phyloP scores from a whole-genome alignment of 2,113 vertebrate species.

The zebrafish (Danio rerio) region DNA sequence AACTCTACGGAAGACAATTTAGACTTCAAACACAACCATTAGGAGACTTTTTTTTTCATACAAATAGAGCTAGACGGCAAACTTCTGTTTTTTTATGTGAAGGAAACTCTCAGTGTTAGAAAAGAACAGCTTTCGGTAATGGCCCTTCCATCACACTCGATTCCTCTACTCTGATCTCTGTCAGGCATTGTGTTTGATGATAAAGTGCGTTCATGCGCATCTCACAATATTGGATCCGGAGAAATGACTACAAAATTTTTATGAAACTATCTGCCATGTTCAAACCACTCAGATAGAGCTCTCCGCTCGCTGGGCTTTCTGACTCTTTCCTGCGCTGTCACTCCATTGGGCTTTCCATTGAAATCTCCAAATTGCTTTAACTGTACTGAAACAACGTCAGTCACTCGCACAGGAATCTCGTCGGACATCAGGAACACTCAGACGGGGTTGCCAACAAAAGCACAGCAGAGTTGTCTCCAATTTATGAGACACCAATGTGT shows the following conservation, averaged over 20 bases:
- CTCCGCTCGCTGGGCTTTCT: conserved; percentile 32
- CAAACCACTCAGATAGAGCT: conserved; percentile 39
- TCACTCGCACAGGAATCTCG: conserved; percentile 5
- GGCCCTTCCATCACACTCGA: conserved; percentile 49
- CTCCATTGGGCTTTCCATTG: conserved; percentile 26
- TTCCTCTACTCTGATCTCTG: conserved; percentile 41
- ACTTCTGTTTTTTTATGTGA: conserved; percentile 20
- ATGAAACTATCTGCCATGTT: conserved; percentile 46
- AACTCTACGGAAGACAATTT: conserved; percentile 44
- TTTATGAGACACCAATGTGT: conserved; percentile 25
- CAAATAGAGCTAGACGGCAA: conserved; percentile 48
- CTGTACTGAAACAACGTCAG: conserved; percentile 42
- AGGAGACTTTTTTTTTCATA: conserved; percentile 17
- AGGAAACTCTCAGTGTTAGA: conserved; percentile 39
- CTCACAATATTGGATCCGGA: conserved; percentile 32
- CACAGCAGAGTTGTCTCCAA: conserved; percentile 20
- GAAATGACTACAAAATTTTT: conserved; percentile 24
- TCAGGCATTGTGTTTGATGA: conserved; percentile 45
- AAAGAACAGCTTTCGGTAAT: conserved; percentile 47
- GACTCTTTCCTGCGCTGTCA: conserved; percentile 29
- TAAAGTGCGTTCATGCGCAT: conserved; percentile 47
- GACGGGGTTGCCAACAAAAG: conserved; percentile 28
- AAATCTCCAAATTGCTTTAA: conserved; percentile 55
- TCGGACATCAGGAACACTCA: neutral
- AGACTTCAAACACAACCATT: conserved; percentile 55